These are phyloP conservation scores for Pteropus rufus DNA, from an alignment of 2,797 vertebrate species.

Conservation along the genomic window DNA sequence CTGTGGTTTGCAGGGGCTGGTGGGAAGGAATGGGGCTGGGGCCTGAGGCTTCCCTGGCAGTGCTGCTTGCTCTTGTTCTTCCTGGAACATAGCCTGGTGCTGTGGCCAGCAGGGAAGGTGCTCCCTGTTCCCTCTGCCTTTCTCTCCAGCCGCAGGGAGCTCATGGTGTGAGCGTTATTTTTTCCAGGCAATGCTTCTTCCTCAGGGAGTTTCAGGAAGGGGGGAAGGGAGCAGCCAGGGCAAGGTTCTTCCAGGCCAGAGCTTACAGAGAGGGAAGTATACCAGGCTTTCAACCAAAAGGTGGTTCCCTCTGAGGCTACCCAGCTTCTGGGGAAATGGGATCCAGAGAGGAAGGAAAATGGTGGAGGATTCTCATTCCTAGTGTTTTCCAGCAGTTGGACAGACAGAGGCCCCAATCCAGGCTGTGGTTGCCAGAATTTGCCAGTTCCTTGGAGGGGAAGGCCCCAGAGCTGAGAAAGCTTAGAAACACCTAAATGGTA, in stretches of 20 bases:
- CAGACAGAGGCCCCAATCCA: background rate
- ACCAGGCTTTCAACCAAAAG: background rate
- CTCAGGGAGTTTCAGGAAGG: background rate
- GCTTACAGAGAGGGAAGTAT: background rate
- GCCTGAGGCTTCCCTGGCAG: background rate
- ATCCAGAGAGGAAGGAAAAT: background rate
- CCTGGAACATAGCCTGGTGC: slow-evolving; percentile 13
- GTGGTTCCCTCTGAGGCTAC: slow-evolving; percentile 45
- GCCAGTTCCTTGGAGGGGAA: background rate
- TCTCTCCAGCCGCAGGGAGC: slow-evolving; percentile 28
- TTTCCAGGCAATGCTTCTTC: slow-evolving; percentile 63
- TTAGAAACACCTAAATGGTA: background rate
- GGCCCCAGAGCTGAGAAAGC: background rate
- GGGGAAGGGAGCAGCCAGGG: background rate
- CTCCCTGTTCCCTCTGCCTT: slow-evolving; percentile 41
- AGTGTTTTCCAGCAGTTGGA: background rate
- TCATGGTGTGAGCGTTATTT: slow-evolving; percentile 36
- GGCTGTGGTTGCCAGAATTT: background rate
- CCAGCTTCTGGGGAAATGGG: background rate
- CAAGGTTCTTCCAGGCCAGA: background rate
- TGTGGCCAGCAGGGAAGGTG: slow-evolving; percentile 6
- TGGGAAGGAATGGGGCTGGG: background rate
- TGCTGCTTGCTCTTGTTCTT: background rate
- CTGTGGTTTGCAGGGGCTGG: background rate
- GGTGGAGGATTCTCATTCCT: background rate